phyloP scores from a whole-genome alignment of 2,888 invertebrate genomes.

The Parnassius apollo region DNA sequence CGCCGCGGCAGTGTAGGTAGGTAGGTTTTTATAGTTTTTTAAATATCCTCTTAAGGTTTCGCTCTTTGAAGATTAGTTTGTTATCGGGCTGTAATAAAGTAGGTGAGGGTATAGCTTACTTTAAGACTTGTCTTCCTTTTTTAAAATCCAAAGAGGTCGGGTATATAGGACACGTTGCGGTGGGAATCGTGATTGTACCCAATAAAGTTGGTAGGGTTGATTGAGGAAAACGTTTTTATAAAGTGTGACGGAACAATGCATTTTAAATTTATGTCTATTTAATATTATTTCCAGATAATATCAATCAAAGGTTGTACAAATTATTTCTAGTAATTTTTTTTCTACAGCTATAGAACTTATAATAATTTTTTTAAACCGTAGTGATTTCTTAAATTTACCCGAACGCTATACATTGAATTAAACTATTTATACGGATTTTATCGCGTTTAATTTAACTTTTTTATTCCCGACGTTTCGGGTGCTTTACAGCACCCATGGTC shows the following conservation, averaged over 20 bases:
- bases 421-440: too few species aligned
- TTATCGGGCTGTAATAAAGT: conserved; percentile 69
- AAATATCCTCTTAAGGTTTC: conserved; percentile 60
- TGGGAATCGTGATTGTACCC: conserved; percentile 5
- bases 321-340: too few species aligned
- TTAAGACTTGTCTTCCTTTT: conserved; percentile 39
- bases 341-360: too few species aligned
- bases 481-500: too few species aligned
- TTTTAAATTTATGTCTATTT: neutral
- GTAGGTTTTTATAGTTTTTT: conserved; percentile 70
- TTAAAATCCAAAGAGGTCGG: conserved; percentile 33
- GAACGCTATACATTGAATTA: too few species aligned
- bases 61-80: conserved; percentile 68
- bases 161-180: conserved; percentile 11
- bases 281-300: too few species aligned
- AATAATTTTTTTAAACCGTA: too few species aligned
- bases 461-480: too few species aligned
- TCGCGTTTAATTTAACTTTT: too few species aligned
- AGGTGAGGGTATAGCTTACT: conserved; percentile 52
- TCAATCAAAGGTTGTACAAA: too few species aligned
- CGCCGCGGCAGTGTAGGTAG: conserved; percentile 48
- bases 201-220: conserved; percentile 1
- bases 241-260: neutral
- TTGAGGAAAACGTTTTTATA: conserved; percentile 1
- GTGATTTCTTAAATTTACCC: too few species aligned